These are phyloP conservation scores for Neogale vison DNA, from an alignment of 2,113 vertebrate genomes.

Conservation along the genomic window DNA sequence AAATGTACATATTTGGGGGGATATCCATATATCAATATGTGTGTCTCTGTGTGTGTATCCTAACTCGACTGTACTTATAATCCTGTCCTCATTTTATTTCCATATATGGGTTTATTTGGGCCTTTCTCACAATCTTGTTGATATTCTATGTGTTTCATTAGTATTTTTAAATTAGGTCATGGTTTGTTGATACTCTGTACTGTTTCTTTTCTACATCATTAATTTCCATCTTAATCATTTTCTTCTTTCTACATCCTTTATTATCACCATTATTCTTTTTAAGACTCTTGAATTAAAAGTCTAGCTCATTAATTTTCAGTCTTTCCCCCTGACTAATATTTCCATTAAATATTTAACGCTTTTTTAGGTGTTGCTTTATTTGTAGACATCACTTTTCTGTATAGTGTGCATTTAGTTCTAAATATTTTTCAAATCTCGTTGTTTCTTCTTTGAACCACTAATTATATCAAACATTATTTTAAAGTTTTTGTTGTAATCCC, in stretches of 20 bases:
- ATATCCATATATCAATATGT: fast-evolving
- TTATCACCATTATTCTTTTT: not conserved
- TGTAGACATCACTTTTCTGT: not conserved
- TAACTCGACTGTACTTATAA: not conserved
- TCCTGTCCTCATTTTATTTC: slow-evolving; percentile 4
- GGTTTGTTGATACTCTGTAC: not conserved
- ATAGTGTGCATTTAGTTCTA: not conserved
- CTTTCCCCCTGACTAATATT: not conserved
- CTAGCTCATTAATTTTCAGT: not conserved
- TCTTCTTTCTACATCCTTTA: not conserved
- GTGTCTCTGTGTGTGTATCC: not conserved
- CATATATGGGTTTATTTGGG: not conserved
- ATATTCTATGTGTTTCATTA: not conserved
- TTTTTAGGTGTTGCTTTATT: not conserved
- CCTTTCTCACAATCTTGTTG: not conserved
- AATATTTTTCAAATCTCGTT: not conserved
- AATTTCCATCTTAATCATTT: not conserved
- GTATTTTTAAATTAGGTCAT: not conserved
- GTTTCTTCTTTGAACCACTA: not conserved
- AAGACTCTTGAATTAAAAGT: not conserved
- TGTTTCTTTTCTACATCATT: not conserved
- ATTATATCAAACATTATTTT: not conserved
- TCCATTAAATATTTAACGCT: not conserved
- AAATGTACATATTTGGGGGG: not conserved
- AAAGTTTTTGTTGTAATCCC: not conserved